Base-by-base conservation (phyloP, 2,888 invertebrate species). In the Archaeoteleia sp. region DNA sequence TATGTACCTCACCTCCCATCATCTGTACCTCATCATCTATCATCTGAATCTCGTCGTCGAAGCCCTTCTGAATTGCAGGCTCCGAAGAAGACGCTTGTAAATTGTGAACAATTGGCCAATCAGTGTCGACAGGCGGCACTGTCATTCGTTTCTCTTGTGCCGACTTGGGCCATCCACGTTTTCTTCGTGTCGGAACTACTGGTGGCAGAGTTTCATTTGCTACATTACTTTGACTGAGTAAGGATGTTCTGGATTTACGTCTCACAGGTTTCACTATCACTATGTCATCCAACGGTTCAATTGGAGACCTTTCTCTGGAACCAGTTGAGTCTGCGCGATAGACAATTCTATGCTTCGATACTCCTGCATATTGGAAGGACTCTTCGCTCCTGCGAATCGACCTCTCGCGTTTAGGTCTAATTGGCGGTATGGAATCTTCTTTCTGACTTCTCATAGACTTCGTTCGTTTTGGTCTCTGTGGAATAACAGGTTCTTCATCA, bases 321-420 rank as follows among this genome's bases (percentile, higher is more conserved):
- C 60, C 20, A 60, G 4, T 0, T 65, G 74, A 6, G 67, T 58
- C 13, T 49, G 82, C 75, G 34, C 82, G 82, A 20, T 85, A 85
- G 4, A 85, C 82, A 7, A 85, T 61, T 1, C 78, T 71, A 37
- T 84, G 85, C 10, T 73, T 73, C 0, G 76, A 73, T 12, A 20
- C 10, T 8, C 70, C 42, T 8, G 40, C 51, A 20, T 54, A 67
- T 12, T 66, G 66, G 17, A 70, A 74, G 0, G 78, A 76, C 7
- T 81, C 81, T 13, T 78, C 70, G 55, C 82, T 83, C 4, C 76
- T 67, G 5, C 78, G 73, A 1, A 60, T 2, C 1, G 71, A 71
- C 12, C 77, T 69, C 7, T 79, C 77, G 7, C 90, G 87, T 70
- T 90, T 88, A 0, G 89, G 87, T 46, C 86, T 86, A 12, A 81